Base-by-base conservation (phyloP, 2,113 vertebrate genomes). In the Zingel zingel region DNA sequence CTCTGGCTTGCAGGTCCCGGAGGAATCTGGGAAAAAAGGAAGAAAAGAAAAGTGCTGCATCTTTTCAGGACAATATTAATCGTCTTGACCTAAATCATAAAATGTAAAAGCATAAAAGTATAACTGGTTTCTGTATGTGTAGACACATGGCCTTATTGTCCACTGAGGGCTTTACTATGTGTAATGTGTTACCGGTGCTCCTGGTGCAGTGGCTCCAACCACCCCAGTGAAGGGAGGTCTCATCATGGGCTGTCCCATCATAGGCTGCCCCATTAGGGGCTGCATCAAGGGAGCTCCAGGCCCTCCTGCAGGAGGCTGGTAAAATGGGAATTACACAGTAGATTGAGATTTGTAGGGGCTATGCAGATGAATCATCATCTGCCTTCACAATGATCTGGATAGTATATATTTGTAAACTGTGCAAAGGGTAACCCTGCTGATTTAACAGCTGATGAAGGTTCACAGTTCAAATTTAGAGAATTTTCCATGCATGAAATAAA, bases 201-300 rank as follows among this genome's bases (percentile, higher is more conserved):
- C 97, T 6, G 97, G 95, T 85, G 93, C 96, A 86, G 96, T 67
- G 13, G 86, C 76, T 82, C 90, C 91, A 0, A 71, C 71, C 54
- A 87, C 73, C 50, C 90, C 91, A 93, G 96, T 95, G 27, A 97
- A 98, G 0, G 97, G 92, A 45, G 98, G 97, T 91, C 98, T 97
- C 96, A 99, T 98, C 96, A 99, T 97, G 16, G 98, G 96, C 91
- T 99, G 98, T n/a, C 96, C 96, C 6, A 98, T 99, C 95, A 94
- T 78, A 13, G 92, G 88, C 85, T 94, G 93, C 9, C 83, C 88
- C 89, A 99, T 97, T 92, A 98, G 96, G 0, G 97, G 97, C 56
- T 97, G 95, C 96, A 99, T 98, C 96, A 98, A 95, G 82, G 97
- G 95, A 86, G 97, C 96, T 43, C 96, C 97, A 9, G 97, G 86